Conservation (phyloP, 1,140 invertebrate genomes). For the Aphelenchoides avenae region DNA sequence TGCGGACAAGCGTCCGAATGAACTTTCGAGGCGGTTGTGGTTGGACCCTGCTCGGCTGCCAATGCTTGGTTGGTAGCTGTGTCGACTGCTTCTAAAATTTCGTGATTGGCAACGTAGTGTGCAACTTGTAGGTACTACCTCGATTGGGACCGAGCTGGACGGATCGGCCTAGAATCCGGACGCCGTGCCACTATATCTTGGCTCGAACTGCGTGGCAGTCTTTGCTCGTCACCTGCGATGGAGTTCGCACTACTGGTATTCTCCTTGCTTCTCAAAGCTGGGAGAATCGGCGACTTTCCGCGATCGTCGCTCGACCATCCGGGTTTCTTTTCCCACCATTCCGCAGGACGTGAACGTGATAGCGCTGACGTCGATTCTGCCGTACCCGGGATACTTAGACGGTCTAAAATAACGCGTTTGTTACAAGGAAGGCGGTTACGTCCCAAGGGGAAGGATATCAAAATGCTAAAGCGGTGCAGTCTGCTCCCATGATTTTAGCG, state of each 20-base stretch:
- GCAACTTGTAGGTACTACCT: neutral
- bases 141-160: neutral
- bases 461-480: no score
- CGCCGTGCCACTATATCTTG: neutral
- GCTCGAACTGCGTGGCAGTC: neutral
- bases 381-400: slow-evolving; percentile 2
- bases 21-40: no score
- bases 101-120: neutral
- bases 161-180: slow-evolving; percentile 7
- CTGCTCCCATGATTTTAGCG: no score
- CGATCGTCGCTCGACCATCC: neutral
- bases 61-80: slow-evolving; percentile 9
- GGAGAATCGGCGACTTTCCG: neutral
- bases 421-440: no score
- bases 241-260: slow-evolving; percentile 14
- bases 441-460: no score
- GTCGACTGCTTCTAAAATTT: slow-evolving; percentile 2
- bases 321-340: neutral
- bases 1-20: no score
- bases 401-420: no score
- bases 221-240: neutral
- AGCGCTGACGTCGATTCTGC: neutral
- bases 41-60: no score
- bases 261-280: neutral
- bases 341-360: neutral